These are phyloP conservation scores for Micrastur ruficollis DNA, from an alignment of 2,797 vertebrate species.

Conservation along the genomic window DNA sequence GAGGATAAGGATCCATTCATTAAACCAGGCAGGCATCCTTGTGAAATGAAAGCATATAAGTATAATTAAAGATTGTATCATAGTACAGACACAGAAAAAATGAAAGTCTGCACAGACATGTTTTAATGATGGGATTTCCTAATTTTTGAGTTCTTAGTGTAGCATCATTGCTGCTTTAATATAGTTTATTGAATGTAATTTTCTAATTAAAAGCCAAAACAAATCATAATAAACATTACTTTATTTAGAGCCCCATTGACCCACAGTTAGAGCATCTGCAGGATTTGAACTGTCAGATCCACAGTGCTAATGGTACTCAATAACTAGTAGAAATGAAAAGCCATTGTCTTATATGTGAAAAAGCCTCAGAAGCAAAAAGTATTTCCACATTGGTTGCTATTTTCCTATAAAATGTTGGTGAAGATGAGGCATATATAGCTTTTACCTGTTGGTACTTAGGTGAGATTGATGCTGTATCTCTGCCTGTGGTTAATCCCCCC, in stretches of 20 bases:
- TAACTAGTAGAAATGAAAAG: background rate
- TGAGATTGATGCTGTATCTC: background rate
- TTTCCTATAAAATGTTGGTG: background rate
- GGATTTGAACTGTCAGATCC: background rate
- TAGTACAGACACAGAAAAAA: background rate
- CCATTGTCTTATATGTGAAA: background rate
- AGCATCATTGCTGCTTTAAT: background rate
- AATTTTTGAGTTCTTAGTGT: background rate
- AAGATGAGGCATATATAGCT: background rate
- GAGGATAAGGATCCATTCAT: background rate
- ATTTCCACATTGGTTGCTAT: background rate
- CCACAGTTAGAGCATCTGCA: background rate
- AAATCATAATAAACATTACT: background rate
- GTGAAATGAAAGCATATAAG: background rate
- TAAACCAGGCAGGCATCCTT: background rate
- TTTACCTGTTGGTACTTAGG: background rate
- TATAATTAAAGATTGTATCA: slow-evolving; percentile 49
- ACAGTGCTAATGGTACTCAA: background rate
- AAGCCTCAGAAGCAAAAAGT: background rate
- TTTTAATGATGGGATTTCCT: background rate
- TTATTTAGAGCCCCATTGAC: background rate
- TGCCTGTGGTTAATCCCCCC: background rate
- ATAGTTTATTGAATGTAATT: background rate
- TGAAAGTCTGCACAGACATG: background rate
- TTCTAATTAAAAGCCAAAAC: background rate